Evolutionary conservation across 2,113 vertebrate species (phyloP).

Genomic region (Tiliqua scincoides): DNA sequence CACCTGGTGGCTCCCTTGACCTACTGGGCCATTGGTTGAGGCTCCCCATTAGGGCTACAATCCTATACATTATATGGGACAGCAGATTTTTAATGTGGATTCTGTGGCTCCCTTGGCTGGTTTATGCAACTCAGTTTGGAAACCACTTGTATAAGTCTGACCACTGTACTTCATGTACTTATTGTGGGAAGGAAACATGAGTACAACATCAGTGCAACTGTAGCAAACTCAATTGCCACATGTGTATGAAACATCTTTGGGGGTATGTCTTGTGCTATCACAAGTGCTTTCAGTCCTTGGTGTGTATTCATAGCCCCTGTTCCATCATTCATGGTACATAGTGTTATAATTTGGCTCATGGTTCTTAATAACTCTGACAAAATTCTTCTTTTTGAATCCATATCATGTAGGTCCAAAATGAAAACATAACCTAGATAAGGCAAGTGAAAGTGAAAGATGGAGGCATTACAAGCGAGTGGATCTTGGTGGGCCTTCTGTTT

Average conservation of each 20-base stretch:
- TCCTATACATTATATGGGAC: too few species aligned
- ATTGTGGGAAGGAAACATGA: neutral
- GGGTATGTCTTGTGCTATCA: neutral
- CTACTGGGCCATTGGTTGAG: too few species aligned
- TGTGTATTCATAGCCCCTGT: neutral
- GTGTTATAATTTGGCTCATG: slow-evolving; percentile 36
- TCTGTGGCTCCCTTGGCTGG: too few species aligned
- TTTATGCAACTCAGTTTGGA: too few species aligned
- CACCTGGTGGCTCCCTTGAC: too few species aligned
- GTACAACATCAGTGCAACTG: neutral
- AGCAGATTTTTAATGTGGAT: too few species aligned
- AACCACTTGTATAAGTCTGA: too few species aligned
- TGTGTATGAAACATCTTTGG: neutral
- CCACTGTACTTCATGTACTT: too few species aligned
- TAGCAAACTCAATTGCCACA: neutral
- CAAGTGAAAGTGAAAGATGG: neutral
- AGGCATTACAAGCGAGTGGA: neutral
- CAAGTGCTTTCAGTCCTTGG: neutral
- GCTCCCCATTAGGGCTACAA: too few species aligned
- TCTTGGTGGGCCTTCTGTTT: neutral
- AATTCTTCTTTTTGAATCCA: slow-evolving; percentile 10
- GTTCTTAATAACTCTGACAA: slow-evolving; percentile 51
- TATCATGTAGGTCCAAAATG: neutral
- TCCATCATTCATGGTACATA: slow-evolving; percentile 26
- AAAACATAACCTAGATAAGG: neutral